Evolutionary conservation across 1,140 invertebrate species (phyloP).

Genomic region (Druon quercuslanigerum): DNA sequence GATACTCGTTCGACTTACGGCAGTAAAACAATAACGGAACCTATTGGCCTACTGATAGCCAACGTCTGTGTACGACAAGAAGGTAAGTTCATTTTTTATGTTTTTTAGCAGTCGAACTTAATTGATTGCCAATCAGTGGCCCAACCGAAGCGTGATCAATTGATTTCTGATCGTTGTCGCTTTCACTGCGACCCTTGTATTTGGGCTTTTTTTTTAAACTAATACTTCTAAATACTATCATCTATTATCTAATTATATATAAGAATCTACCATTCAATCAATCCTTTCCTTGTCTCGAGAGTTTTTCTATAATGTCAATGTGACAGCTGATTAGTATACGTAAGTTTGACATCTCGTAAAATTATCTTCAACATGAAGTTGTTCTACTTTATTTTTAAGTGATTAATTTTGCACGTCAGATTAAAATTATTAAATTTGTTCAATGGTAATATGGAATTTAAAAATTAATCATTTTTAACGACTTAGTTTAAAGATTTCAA

Average conservation of each 20-base stretch:
- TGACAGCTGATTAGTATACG: too few relatives aligned
- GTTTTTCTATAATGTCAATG: too few relatives aligned
- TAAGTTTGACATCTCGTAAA: too few relatives aligned
- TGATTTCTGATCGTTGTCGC: constrained; percentile 32
- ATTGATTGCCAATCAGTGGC: constrained; percentile 31
- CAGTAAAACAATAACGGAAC: constrained; percentile 8
- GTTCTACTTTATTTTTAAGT: too few relatives aligned
- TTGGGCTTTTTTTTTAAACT: neutral
- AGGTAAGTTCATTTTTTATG: neutral
- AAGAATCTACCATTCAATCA: too few relatives aligned
- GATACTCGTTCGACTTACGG: neutral
- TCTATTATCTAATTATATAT: neutral
- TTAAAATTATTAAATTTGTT: too few relatives aligned
- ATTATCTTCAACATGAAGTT: too few relatives aligned
- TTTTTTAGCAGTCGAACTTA: constrained; percentile 3
- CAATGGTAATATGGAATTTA: too few relatives aligned
- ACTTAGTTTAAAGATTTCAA: too few relatives aligned
- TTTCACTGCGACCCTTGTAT: constrained; percentile 13
- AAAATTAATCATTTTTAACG: too few relatives aligned
- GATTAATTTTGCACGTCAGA: too few relatives aligned
- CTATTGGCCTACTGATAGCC: neutral
- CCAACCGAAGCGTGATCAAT: constrained; percentile 29
- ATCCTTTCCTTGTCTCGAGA: too few relatives aligned
- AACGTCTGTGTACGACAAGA: neutral
- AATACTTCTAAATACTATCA: neutral